Conservation (phyloP, 35 echinoderm and acorn worm species). For the Heliocidaris tuberculata region DNA sequence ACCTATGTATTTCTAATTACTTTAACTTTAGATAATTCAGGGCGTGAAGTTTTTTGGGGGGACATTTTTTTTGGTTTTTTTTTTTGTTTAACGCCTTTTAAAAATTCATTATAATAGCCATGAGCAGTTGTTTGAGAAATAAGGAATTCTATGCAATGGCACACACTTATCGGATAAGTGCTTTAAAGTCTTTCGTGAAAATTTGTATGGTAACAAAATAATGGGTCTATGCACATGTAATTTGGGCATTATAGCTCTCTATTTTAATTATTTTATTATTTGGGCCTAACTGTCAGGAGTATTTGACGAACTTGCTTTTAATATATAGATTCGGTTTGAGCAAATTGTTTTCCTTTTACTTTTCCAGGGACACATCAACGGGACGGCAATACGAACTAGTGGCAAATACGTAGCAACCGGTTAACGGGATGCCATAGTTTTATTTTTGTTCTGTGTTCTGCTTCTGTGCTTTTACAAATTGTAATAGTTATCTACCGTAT, state of each 20-base stretch:
- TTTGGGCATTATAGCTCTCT: background rate
- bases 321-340: background rate
- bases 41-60: too few relatives aligned
- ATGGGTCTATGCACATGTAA: background rate
- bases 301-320: background rate
- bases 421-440: too few relatives aligned
- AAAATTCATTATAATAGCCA: too few relatives aligned
- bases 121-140: too few relatives aligned
- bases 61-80: too few relatives aligned
- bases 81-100: too few relatives aligned
- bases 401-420: background rate
- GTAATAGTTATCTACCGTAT: too few relatives aligned
- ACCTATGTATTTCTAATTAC: too few relatives aligned
- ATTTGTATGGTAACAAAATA: background rate
- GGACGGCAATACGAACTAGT: background rate
- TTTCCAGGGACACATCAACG: background rate
- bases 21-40: too few relatives aligned
- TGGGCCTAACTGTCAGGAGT: background rate
- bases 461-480: too few relatives aligned
- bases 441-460: too few relatives aligned
- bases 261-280: background rate
- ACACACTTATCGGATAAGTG: background rate
- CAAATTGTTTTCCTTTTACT: background rate
- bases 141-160: too few relatives aligned
- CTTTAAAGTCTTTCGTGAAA: background rate